These are phyloP conservation scores for Chymomyza fuscimana DNA, from an alignment of 2,888 invertebrate species.

Conservation along the genomic window DNA sequence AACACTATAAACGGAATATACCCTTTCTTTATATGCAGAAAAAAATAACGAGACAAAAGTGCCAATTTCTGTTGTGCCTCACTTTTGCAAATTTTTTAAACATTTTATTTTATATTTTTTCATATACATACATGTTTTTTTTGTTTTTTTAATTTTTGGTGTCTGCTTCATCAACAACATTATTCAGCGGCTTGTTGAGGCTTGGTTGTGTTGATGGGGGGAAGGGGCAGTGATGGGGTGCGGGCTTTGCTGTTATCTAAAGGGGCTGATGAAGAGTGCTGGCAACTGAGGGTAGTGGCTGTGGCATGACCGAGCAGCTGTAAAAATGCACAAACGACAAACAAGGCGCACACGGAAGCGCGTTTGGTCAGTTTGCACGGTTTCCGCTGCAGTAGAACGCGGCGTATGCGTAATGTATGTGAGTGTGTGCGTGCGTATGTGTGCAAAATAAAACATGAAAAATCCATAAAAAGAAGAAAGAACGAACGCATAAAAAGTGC, in stretches of 20 bases:
- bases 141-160: background rate
- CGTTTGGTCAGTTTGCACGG: slow-evolving; percentile 76
- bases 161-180: background rate
- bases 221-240: too few relatives aligned
- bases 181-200: background rate
- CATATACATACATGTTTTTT: too few relatives aligned
- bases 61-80: background rate
- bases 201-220: too few relatives aligned
- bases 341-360: slow-evolving; percentile 49
- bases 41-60: too few relatives aligned
- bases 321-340: background rate
- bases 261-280: too few relatives aligned
- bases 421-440: background rate
- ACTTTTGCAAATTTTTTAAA: background rate
- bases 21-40: too few relatives aligned
- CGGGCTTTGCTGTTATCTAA: too few relatives aligned
- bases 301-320: background rate
- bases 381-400: slow-evolving; percentile 71
- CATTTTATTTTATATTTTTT: background rate
- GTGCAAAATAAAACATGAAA: slow-evolving; percentile 45
- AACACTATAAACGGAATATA: too few relatives aligned
- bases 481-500: slow-evolving; percentile 44
- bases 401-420: slow-evolving; percentile 56
- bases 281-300: too few relatives aligned
- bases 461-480: slow-evolving; percentile 48